Base-by-base conservation (phyloP, 2,888 invertebrate genomes). In the Apamea anceps region DNA sequence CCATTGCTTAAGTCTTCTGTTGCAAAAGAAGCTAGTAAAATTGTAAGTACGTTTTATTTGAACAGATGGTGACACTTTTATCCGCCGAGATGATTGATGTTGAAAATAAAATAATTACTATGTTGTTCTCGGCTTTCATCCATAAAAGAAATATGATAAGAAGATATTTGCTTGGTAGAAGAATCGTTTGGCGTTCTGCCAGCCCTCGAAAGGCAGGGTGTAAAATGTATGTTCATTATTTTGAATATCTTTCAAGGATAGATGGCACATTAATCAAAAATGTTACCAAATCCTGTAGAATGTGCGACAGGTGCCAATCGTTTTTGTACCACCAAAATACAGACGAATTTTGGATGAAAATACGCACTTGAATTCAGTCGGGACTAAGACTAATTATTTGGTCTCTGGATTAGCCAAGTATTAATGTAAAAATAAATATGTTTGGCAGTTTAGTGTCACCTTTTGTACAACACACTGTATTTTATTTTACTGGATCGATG, bases 161-260 rank as follows among this genome's bases (percentile, higher is more conserved):
- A 25, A 15, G 28, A 54, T 82, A 37, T 78, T 85, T 81, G 42
- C 13, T 67, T 21, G 5, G 15, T 51, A 70, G 70, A 51, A 78
- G 3, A 42, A 67, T 62, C n/a, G 51, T 72, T 79, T 86, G 86
- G 88, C 83, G 2, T 45, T 45, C 25, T 75, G 66, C 88, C 86
- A 88, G 32, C 18, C 13, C 7, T 67, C 45, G 21, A 72, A 68
- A 74, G 32, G 32, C 32, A 21, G 62, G 60, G 65, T 78, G 48
- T 54, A 37, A 71, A 72, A 75, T 62, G 21, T 75, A 70, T 75
- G 74, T 70, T 66, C 57, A 72, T 85, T 70, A 62, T 75, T 48
- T 66, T 71, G 42, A 75, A 85, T 80, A 80, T 54, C 1, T 71
- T 48, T 62, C 6, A 21, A n/a, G 32, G n/a, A 8, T 18, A 37